Base-by-base conservation (phyloP, 2,888 invertebrate species). In the Chirona hameri region DNA sequence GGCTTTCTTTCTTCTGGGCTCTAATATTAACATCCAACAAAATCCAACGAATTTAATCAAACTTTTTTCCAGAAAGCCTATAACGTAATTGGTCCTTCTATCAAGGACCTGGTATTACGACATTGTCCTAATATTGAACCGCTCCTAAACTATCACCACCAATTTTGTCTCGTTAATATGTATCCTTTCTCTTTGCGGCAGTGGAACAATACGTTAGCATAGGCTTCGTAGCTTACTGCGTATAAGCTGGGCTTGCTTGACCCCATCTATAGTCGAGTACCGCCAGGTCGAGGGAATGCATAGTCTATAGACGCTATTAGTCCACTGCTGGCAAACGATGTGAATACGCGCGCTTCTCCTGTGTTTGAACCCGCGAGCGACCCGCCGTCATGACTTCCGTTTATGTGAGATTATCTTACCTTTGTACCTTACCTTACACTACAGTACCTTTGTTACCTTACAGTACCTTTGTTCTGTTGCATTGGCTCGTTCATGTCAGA, bases 131-230 rank as follows among this genome's bases (percentile, higher is more conserved):
- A 52, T 12, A 18, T 7, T 52, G 52, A 52, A 52, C 52, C 52
- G 52, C 52, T 18, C 18, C 60, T 60, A 60, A 60, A 60, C 69
- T 69, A 14, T 15, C 14, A 12, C 29, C 18, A 24, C 10, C 24
- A 9, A 60, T 60, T n/a, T n/a, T 27, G 29, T 29, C 69, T 69
- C 69, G 10, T 12, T 29, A 14, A 69, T 69, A 27, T 14, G 69
- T 69, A 15, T 24, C 27, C 27, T 7, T 18, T 31, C 14, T 18
- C 15, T 39, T 46, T 76, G 76, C 46, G 39, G 24, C 76, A 76
- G 76, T 76, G 76, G 46, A 76, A 76, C 46, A 76, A 76, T 76
- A 76, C 39, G 76, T 76, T 76, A 76, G 76, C 15, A 76, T 76
- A 76, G 76, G 76, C 46, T 76, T 10, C 21, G 31, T 31, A 72